phyloP scores from a whole-genome alignment of 2,888 invertebrate genomes.

The Strigamia maritima region DNA sequence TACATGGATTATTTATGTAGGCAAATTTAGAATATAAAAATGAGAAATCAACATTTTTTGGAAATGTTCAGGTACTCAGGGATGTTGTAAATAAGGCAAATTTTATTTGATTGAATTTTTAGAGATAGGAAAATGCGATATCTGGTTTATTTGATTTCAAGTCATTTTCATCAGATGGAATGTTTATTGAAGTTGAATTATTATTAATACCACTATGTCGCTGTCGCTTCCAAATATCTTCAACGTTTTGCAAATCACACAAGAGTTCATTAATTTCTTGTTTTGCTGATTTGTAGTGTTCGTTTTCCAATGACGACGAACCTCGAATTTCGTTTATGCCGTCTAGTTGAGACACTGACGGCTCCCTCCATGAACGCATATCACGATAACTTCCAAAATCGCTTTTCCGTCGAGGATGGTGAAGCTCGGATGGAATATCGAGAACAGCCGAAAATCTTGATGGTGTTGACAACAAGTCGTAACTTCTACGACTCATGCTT shows the following conservation, averaged over 20 bases:
- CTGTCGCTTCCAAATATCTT: constrained; percentile 1
- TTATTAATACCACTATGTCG: neutral
- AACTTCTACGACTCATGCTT: neutral
- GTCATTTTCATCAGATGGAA: neutral
- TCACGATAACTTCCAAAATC: constrained; percentile 34
- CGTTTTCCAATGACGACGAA: neutral
- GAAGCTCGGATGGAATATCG: constrained; percentile 24
- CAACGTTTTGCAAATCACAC: neutral
- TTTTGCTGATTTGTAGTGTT: neutral
- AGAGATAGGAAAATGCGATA: neutral
- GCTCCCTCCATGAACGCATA: neutral
- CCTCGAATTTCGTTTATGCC: constrained; percentile 8
- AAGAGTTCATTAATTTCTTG: constrained; percentile 36
- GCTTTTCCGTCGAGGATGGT: constrained; percentile 12
- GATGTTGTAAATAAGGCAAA: neutral
- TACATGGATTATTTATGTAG: too few relatives aligned
- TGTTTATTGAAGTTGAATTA: neutral
- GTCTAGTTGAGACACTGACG: neutral
- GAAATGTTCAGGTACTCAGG: neutral
- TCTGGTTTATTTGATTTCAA: neutral
- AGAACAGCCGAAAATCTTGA: neutral
- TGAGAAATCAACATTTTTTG: too few relatives aligned
- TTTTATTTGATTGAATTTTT: neutral
- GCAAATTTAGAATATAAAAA: too few relatives aligned
- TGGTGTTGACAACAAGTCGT: neutral